Percentiles rank a stretch among this genome's conserved stretches.
phyloP scores from a whole-genome alignment of 2,797 vertebrate genomes.

The Ispidina picta region DNA sequence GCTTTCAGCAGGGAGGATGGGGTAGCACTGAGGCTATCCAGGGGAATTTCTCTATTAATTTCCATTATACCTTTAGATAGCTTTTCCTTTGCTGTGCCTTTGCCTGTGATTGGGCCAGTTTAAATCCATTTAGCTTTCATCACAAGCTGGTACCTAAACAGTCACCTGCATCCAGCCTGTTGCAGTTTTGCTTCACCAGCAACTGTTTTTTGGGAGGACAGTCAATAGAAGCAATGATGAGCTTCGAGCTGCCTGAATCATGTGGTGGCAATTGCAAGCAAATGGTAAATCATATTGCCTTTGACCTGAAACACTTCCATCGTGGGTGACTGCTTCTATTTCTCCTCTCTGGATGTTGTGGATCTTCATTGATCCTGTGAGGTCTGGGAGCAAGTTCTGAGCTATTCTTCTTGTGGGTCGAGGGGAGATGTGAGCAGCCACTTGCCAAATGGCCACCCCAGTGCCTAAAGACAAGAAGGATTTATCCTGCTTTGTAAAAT shows the following conservation, averaged over 20 bases:
- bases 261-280: background rate
- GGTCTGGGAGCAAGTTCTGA: background rate
- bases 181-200: background rate
- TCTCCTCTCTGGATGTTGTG: background rate
- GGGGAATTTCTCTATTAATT: background rate
- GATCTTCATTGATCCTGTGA: background rate
- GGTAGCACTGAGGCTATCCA: background rate
- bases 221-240: accelerated
- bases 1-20: background rate
- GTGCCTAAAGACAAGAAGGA: background rate
- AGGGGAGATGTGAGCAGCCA: background rate
- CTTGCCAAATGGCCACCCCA: background rate
- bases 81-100: background rate
- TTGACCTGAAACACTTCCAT: background rate
- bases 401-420: background rate
- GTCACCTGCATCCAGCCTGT: background rate
- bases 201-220: background rate
- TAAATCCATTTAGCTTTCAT: background rate
- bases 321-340: background rate
- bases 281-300: background rate
- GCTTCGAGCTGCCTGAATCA: accelerated
- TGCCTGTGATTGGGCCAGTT: background rate
- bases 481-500: background rate
- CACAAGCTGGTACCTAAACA: background rate
- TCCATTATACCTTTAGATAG: background rate